These are phyloP conservation scores for Catamblyrhynchus diadema DNA, from an alignment of 2,797 vertebrate genomes.

Conservation along the genomic window DNA sequence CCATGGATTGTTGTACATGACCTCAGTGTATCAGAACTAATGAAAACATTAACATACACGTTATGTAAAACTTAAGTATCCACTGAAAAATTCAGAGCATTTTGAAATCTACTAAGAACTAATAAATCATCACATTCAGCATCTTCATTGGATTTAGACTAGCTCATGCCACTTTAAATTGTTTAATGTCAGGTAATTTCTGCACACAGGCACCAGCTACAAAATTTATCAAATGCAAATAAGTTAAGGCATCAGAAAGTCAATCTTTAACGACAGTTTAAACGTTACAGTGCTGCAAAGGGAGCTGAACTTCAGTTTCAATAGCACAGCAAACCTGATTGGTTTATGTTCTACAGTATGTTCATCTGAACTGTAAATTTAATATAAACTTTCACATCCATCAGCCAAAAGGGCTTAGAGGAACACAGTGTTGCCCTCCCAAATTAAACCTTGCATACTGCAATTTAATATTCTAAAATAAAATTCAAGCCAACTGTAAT, in stretches of 20 bases:
- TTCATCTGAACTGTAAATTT: neutral
- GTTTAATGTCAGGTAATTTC: neutral
- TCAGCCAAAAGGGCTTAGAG: neutral
- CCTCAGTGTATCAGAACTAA: neutral
- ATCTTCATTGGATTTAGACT: neutral
- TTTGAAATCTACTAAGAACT: neutral
- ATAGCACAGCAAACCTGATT: neutral
- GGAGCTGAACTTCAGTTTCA: neutral
- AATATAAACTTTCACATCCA: neutral
- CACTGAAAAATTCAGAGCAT: slow-evolving; percentile 1
- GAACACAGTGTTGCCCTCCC: neutral
- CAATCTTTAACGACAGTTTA: slow-evolving; percentile 1
- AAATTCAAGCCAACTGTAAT: neutral
- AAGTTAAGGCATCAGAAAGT: slow-evolving; percentile 64
- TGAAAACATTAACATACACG: slow-evolving; percentile 10
- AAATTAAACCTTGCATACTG: neutral
- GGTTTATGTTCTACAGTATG: neutral
- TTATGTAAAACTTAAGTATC: neutral
- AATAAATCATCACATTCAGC: slow-evolving; percentile 14
- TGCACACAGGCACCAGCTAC: slow-evolving; percentile 51
- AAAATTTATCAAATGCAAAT: slow-evolving; percentile 29
- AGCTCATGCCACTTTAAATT: slow-evolving; percentile 32
- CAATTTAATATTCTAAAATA: neutral
- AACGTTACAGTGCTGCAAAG: slow-evolving; percentile 15
- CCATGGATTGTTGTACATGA: slow-evolving; percentile 62